Conservation (phyloP, 1,140 invertebrate genomes). For the Andrena cerasifolii region DNA sequence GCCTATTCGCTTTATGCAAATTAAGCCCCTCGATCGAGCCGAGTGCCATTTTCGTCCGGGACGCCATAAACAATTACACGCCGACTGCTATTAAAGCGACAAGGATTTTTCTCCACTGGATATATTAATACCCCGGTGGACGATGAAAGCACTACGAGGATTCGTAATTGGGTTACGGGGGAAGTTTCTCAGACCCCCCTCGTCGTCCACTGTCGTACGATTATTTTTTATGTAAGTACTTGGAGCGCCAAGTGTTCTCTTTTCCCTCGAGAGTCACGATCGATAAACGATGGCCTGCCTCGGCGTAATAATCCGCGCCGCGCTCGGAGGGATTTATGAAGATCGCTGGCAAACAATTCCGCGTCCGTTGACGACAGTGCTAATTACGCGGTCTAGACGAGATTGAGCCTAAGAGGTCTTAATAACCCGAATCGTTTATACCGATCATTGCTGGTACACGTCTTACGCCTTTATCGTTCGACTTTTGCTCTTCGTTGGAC, state of each 20-base stretch:
- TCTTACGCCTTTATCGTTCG: not conserved
- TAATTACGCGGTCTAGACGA: not conserved
- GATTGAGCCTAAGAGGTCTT: not conserved
- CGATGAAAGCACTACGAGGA: slow-evolving; percentile 27
- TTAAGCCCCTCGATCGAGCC: not conserved
- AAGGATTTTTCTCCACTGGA: not conserved
- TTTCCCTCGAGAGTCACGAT: not conserved
- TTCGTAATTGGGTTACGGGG: slow-evolving; percentile 28
- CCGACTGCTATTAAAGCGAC: not conserved
- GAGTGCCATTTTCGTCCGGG: slow-evolving; percentile 2
- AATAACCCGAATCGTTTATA: too few relatives aligned
- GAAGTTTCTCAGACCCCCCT: slow-evolving; percentile 9
- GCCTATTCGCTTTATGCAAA: slow-evolving; percentile 37
- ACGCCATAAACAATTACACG: slow-evolving; percentile 41
- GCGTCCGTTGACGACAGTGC: not conserved
- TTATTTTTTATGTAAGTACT: too few relatives aligned
- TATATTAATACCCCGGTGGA: not conserved
- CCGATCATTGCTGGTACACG: too few relatives aligned
- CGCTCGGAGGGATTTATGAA: not conserved
- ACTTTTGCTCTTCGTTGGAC: not conserved
- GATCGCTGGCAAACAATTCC: not conserved
- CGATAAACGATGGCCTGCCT: not conserved
- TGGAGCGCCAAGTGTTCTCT: not conserved
- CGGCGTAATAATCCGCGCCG: not conserved
- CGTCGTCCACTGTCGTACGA: not conserved